phyloP scores from a whole-genome alignment of 2,113 vertebrate genomes.

The mouse (Mus musculus) region GRCm39 chr11:36820501-36821000 shows the following conservation, averaged over 20 bases:
- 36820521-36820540: neutral
- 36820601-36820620: neutral
- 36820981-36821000: conserved; percentile 58
- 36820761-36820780: conserved; percentile 84
- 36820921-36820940: conserved; percentile 81
- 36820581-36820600: neutral
- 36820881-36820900: conserved; percentile 79
- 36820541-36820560: neutral
- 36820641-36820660: conserved; percentile 12
- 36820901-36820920: conserved; percentile 77
- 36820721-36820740: conserved; percentile 67
- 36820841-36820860: conserved; percentile 81
- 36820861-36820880: conserved; percentile 73
- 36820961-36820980: conserved; percentile 65
- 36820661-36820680: neutral
- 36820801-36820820: conserved; percentile 80
- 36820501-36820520: neutral
- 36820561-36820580: neutral
- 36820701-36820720: conserved; percentile 76
- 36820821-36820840: conserved; percentile 82
- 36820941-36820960: conserved; percentile 69
- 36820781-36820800: conserved; percentile 83
- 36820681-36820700: conserved; percentile 63
- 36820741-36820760: conserved; percentile 78
- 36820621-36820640: neutral